Evolutionary conservation across 2,113 vertebrate species (phyloP).

Genomic region (Rhinolophus ferrumequinum): DNA sequence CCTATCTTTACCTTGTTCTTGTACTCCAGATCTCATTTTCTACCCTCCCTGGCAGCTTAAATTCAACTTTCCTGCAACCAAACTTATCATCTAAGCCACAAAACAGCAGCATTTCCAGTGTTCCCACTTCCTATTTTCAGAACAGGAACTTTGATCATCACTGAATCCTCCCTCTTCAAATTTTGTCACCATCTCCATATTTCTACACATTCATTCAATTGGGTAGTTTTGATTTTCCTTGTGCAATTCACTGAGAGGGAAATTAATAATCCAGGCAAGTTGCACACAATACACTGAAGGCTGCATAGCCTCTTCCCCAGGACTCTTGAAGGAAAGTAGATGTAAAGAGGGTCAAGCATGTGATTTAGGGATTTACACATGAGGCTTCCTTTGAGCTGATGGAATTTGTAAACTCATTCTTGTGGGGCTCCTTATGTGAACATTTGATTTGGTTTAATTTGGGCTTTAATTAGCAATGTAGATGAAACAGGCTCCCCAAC

Average conservation of each 20-base stretch:
- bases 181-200: not conserved
- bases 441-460: conserved; percentile 40
- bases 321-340: not conserved
- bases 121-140: not conserved
- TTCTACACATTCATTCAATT: not conserved
- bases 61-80: not conserved
- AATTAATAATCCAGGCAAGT: not conserved
- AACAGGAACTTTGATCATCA: not conserved
- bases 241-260: not conserved
- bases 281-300: not conserved
- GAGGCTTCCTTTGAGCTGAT: conserved; percentile 21
- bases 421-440: not conserved
- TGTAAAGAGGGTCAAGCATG: not conserved
- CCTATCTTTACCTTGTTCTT: not conserved
- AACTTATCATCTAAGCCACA: not conserved
- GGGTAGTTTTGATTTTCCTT: not conserved
- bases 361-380: not conserved
- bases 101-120: not conserved
- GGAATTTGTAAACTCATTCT: conserved; percentile 5
- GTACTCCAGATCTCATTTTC: not conserved
- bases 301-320: not conserved
- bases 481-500: conserved; percentile 10
- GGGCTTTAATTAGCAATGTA: conserved; percentile 58
- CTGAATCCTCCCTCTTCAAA: not conserved
- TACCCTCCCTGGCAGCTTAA: not conserved